phyloP scores from a whole-genome alignment of 1,140 invertebrate genomes.

The Popillia japonica region DNA sequence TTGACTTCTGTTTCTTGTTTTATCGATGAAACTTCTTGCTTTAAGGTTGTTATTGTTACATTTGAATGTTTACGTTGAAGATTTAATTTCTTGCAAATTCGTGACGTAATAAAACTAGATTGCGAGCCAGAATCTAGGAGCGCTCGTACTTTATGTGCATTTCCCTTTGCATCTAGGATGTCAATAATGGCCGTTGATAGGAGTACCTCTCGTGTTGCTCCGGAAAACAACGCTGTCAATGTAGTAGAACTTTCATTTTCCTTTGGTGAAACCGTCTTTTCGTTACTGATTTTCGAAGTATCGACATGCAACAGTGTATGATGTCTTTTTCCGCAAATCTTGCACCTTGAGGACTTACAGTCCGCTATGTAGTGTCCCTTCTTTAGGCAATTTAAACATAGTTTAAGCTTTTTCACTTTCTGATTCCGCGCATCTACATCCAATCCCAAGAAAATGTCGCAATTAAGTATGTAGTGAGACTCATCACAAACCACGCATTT shows the following conservation, averaged over 20 bases:
- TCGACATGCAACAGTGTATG: slow-evolving; percentile 29
- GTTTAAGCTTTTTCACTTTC: slow-evolving; percentile 37
- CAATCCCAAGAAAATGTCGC: slow-evolving; percentile 42
- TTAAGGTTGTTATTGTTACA: slow-evolving; percentile 7
- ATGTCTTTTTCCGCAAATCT: slow-evolving; percentile 32
- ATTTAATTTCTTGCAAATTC: too few relatives aligned
- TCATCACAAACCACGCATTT: slow-evolving; percentile 43
- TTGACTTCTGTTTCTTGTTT: slow-evolving; percentile 3
- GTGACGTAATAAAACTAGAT: slow-evolving; percentile 38
- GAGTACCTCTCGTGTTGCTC: background rate
- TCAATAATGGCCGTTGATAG: too few relatives aligned
- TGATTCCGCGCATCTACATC: slow-evolving; percentile 7
- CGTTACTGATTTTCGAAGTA: background rate
- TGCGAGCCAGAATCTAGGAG: slow-evolving; percentile 38
- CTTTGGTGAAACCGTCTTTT: slow-evolving; percentile 17
- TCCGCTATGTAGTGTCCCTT: slow-evolving; percentile 41
- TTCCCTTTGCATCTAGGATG: slow-evolving; percentile 24
- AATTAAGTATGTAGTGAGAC: slow-evolving; percentile 41
- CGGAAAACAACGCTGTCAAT: background rate
- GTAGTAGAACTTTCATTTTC: slow-evolving; percentile 7
- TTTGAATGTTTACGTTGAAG: too few relatives aligned
- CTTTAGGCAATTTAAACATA: slow-evolving; percentile 48
- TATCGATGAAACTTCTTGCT: slow-evolving; percentile 3
- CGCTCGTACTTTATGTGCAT: slow-evolving; percentile 15
- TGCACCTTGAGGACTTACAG: slow-evolving; percentile 41